Conservation (phyloP, 1,140 invertebrate genomes). For the Penaeus vannamei region DNA sequence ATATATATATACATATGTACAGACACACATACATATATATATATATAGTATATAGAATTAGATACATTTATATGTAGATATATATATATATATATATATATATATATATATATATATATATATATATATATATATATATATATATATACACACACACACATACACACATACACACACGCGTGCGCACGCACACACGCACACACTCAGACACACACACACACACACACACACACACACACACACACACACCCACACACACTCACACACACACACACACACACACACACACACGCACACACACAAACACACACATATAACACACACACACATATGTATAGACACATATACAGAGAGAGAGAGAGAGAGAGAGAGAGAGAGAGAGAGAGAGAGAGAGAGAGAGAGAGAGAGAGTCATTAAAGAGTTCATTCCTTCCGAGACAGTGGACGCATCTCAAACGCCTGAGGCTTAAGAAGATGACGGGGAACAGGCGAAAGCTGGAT, state of each 20-base stretch:
- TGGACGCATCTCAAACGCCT: too few relatives aligned
- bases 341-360: too few relatives aligned
- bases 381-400: conserved; percentile 19
- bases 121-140: neutral
- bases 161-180: too few relatives aligned
- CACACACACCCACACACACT: neutral
- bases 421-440: neutral
- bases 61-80: too few relatives aligned
- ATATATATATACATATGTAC: too few relatives aligned
- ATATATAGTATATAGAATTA: too few relatives aligned
- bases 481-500: too few relatives aligned
- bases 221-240: conserved; percentile 1
- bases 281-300: neutral
- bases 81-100: too few relatives aligned
- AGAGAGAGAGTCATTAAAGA: neutral
- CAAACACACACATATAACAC: neutral
- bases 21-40: too few relatives aligned
- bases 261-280: conserved; percentile 22
- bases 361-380: conserved; percentile 19
- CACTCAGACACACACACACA: neutral
- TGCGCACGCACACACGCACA: neutral
- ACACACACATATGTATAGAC: too few relatives aligned
- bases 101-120: neutral
- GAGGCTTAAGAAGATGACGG: too few relatives aligned
- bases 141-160: neutral